A percentile compares a stretch with the other conserved stretches of the same genome.
Conservation (phyloP, 2,888 invertebrate species). For the Eledone cirrhosa region DNA sequence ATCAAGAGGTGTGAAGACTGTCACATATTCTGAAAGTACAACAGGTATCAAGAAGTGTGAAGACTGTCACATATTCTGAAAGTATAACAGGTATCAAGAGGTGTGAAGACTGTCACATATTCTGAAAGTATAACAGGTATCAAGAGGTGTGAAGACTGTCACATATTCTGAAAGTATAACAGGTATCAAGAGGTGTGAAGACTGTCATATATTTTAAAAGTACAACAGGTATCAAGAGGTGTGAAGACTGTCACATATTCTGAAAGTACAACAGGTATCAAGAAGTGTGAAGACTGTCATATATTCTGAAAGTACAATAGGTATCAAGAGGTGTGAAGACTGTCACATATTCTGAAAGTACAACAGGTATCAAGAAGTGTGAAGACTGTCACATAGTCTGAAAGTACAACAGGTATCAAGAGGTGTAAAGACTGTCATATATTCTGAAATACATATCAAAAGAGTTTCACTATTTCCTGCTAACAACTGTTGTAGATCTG, state of each 20-base stretch:
- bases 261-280: conserved; percentile 29
- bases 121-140: conserved; percentile 38
- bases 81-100: conserved; percentile 50
- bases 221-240: conserved; percentile 67
- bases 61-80: conserved; percentile 81
- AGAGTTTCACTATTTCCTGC: too few species aligned
- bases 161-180: conserved; percentile 70
- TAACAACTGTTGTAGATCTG: too few species aligned
- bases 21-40: conserved; percentile 75
- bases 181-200: conserved; percentile 73
- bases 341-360: conserved; percentile 77
- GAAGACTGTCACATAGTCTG: conserved; percentile 82
- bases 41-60: conserved; percentile 41
- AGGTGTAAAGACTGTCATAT: conserved; percentile 84
- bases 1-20: conserved; percentile 76
- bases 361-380: background rate
- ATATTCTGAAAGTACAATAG: conserved; percentile 67
- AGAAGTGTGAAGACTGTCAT: conserved; percentile 81
- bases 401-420: background rate
- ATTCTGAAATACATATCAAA: conserved; percentile 65
- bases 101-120: conserved; percentile 86
- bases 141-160: conserved; percentile 81
- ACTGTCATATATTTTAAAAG: conserved; percentile 78
- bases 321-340: conserved; percentile 74
- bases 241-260: conserved; percentile 83